Base-by-base conservation (phyloP, 2,888 invertebrate genomes). In the Isotomurus palustris region DNA sequence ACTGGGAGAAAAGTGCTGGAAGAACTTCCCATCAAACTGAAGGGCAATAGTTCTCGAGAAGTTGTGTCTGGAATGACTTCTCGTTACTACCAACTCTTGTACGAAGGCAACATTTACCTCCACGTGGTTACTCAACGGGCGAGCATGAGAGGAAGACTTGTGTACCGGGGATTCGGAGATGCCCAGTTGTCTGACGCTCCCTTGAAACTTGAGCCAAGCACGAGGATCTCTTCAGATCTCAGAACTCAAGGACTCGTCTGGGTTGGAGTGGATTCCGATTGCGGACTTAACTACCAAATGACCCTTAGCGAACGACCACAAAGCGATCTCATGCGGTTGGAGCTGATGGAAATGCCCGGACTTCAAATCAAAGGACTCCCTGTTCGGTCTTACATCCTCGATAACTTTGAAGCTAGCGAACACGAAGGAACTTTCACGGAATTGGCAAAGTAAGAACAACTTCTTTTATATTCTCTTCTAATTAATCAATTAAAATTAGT, bases 51-150 rank as follows among this genome's bases (percentile, higher is more conserved):
- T 63, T 69, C 67, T 32, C 54, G 64, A 17, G 61, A 62, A 45
- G 58, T 66, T 41, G 64, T 89, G 35, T 86, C 87, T 21, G 83
- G 85, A 64, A 81, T 89, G 3, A 86, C 86, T 43, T 88, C 91
- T 0, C 83, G 88, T 64, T 85, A 91, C 2, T 79, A 91, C 44
- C 90, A 91, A 68, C 86, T 89, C 0, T 76, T 93, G 24, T 88
- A 91, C 73, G 84, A 84, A 52, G 90, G 88, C 1, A 88, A 88
- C 67, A 77, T 92, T 22, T 85, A 84, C 19, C 83, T 92, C 0
- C 87, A 86, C 72, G 85, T 91, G 17, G 84, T 82, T 0, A 81
- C 83, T 2, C 80, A 81, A 17, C 79, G 79, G 40, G 77, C 81
- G 14, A 76, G 77, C 1, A 81, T 91, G 8, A 5, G 83, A 85